Conservation (phyloP, 2,797 vertebrate species). For the Lateolabrax maculatus region DNA sequence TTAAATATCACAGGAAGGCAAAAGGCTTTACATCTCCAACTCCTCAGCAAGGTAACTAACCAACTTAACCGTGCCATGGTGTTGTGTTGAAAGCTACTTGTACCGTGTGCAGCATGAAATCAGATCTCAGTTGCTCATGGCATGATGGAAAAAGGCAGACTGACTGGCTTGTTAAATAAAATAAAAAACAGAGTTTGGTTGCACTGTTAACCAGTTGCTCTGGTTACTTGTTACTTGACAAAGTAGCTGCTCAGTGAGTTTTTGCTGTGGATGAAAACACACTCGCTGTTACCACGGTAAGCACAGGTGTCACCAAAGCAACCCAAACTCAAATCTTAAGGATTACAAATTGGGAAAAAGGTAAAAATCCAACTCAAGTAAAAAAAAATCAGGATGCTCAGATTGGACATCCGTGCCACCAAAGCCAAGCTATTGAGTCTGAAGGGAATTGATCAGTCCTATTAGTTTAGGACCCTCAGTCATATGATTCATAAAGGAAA, state of each 20-base stretch:
- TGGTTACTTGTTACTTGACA: background rate
- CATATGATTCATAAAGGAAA: background rate
- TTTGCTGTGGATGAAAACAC: background rate
- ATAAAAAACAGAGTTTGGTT: too few species aligned
- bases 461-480: background rate
- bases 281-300: background rate
- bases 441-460: background rate
- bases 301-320: background rate
- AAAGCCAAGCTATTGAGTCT: background rate
- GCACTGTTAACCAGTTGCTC: background rate
- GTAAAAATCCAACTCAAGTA: background rate
- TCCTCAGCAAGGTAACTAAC: background rate
- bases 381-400: background rate
- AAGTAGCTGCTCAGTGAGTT: background rate
- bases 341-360: background rate
- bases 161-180: too few species aligned
- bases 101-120: background rate
- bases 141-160: too few species aligned
- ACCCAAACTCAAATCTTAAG: background rate
- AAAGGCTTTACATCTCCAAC: background rate
- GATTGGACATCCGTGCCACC: background rate
- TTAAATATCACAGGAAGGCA: background rate
- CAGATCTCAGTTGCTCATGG: too few species aligned
- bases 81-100: background rate
- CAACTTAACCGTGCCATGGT: background rate